A percentile compares a stretch with the other conserved stretches of the same genome.
Evolutionary conservation across 2,113 vertebrate genomes (phyloP).

Genomic region (Phyllopteryx taeniolatus): DNA sequence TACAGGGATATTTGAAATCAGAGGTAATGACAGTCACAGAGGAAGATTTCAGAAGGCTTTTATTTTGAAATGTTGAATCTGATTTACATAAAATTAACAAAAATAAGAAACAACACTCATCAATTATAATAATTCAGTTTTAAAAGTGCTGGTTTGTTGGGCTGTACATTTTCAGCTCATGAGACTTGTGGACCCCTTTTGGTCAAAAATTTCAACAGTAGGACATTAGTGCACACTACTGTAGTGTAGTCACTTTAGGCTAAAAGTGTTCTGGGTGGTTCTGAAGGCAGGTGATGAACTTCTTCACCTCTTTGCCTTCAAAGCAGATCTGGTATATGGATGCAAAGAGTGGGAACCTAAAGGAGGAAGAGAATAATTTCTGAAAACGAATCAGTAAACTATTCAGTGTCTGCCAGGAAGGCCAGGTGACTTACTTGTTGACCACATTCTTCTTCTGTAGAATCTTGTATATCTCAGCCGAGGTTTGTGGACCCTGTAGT

Average conservation of each 20-base stretch:
- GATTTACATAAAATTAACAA: background rate
- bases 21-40: no score
- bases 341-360: constrained; percentile 82
- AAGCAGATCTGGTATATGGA: constrained; percentile 84
- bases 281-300: constrained; percentile 83
- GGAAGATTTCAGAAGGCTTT: no score
- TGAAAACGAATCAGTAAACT: background rate
- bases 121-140: background rate
- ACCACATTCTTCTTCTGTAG: constrained; percentile 59
- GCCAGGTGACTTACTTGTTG: constrained; percentile 62
- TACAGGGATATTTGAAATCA: no score
- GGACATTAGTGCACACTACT: background rate
- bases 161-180: background rate
- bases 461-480: constrained; percentile 66
- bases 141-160: background rate
- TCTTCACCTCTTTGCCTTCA: constrained; percentile 72
- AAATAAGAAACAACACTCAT: background rate
- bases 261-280: constrained; percentile 82
- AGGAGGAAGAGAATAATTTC: background rate
- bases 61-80: no score
- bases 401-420: background rate
- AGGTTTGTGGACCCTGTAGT: constrained; percentile 84
- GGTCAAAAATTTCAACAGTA: background rate
- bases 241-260: constrained; percentile 2
- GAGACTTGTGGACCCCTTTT: background rate